Conservation (phyloP, 2,113 vertebrate species). For the Trichechus manatus region DNA sequence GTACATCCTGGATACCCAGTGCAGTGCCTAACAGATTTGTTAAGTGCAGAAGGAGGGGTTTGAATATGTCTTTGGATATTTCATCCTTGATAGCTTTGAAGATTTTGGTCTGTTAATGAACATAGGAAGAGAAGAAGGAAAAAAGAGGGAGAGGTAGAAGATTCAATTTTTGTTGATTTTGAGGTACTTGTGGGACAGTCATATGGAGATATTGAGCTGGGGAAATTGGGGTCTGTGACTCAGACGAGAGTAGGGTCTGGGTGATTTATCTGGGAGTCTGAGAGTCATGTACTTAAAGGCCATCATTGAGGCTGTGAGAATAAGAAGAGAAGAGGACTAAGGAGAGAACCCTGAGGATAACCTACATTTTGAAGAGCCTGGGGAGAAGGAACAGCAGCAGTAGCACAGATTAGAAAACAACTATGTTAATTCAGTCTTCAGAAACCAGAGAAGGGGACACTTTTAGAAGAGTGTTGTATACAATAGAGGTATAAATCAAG, state of each 20-base stretch:
- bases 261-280: background rate
- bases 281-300: background rate
- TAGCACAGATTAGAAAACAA: background rate
- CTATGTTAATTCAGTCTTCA: background rate
- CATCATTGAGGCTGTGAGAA: background rate
- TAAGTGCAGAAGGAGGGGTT: background rate
- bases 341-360: background rate
- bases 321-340: background rate
- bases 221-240: background rate
- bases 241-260: background rate
- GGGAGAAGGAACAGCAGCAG: background rate
- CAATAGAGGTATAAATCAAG: background rate
- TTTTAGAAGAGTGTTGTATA: background rate
- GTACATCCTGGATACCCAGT: background rate
- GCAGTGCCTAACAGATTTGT: background rate
- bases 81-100: background rate
- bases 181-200: background rate
- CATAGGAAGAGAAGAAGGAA: background rate
- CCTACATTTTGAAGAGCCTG: background rate
- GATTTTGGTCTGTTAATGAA: conserved; percentile 14
- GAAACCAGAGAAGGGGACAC: background rate
- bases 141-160: background rate
- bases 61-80: background rate
- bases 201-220: background rate
- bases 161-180: conserved; percentile 16